Evolutionary conservation across 2,113 vertebrate species (phyloP).

Genomic region (Ailurus styani): DNA sequence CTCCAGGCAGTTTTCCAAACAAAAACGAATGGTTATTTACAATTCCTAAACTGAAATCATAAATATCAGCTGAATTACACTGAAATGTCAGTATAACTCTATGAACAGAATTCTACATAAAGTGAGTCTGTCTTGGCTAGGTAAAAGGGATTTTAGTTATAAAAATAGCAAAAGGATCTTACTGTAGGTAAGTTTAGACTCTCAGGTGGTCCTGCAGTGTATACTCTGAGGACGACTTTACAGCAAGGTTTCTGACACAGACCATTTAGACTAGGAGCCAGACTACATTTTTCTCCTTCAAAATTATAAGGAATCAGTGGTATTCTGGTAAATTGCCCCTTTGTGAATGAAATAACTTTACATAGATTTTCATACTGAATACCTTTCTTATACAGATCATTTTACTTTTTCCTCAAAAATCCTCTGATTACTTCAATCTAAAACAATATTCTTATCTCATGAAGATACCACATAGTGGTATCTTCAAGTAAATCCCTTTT

Average conservation of each 20-base stretch:
- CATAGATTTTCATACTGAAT: conserved; percentile 10
- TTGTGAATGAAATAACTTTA: conserved; percentile 52
- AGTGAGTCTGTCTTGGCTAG: conserved; percentile 19
- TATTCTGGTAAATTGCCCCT: conserved; percentile 45
- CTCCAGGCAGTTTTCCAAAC: conserved; percentile 53
- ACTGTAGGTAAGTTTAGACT: background rate
- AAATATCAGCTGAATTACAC: conserved; percentile 34
- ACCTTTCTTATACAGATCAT: conserved; percentile 16
- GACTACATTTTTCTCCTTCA: conserved; percentile 15
- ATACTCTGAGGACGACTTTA: conserved; percentile 40
- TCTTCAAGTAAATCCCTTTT: background rate
- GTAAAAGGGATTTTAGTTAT: conserved; percentile 25
- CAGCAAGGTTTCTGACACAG: conserved; percentile 36
- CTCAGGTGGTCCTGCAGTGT: conserved; percentile 23
- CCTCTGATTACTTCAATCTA: conserved; percentile 24
- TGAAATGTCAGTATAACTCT: conserved; percentile 14
- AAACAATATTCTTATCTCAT: conserved; percentile 10
- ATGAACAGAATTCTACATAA: background rate
- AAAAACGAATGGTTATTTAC: conserved; percentile 53
- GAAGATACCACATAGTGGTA: background rate
- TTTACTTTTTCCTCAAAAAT: conserved; percentile 44
- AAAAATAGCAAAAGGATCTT: conserved; percentile 34
- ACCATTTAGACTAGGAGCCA: conserved; percentile 53
- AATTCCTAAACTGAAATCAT: conserved; percentile 23
- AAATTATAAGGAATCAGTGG: conserved; percentile 25